phyloP scores from a whole-genome alignment of 1,140 invertebrate genomes.

The Maniola jurtina region DNA sequence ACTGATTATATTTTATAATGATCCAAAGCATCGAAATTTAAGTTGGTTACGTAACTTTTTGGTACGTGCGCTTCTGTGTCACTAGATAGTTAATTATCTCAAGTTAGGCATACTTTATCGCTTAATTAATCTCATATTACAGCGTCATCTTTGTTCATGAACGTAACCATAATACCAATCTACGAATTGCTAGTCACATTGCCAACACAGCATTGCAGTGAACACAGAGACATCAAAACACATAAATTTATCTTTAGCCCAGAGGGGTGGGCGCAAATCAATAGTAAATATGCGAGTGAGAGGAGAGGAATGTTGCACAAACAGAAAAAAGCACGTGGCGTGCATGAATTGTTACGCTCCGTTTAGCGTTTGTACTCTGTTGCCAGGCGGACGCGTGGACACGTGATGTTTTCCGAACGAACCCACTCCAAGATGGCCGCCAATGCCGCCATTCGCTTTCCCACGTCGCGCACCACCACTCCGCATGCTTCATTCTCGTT shows the following conservation, averaged over 20 bases:
- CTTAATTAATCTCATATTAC: too few relatives aligned
- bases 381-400: slow-evolving; percentile 69
- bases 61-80: too few relatives aligned
- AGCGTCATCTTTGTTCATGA: too few relatives aligned
- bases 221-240: neutral
- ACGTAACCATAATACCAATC: too few relatives aligned
- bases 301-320: slow-evolving; percentile 67
- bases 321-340: slow-evolving; percentile 70
- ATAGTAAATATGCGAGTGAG: slow-evolving; percentile 40
- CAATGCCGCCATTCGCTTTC: slow-evolving; percentile 74
- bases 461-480: slow-evolving; percentile 70
- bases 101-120: too few relatives aligned
- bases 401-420: slow-evolving; percentile 69
- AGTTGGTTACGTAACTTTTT: too few relatives aligned
- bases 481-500: slow-evolving; percentile 69
- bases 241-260: slow-evolving; percentile 24
- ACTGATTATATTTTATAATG: too few relatives aligned
- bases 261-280: slow-evolving; percentile 42
- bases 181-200: too few relatives aligned
- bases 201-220: too few relatives aligned
- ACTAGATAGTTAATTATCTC: too few relatives aligned
- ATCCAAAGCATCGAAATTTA: too few relatives aligned
- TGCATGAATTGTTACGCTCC: slow-evolving; percentile 71
- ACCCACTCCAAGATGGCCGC: slow-evolving; percentile 71
- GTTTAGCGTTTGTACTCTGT: slow-evolving; percentile 66